Conservation (phyloP, 2,113 vertebrate genomes). For the Puma concolor region DNA sequence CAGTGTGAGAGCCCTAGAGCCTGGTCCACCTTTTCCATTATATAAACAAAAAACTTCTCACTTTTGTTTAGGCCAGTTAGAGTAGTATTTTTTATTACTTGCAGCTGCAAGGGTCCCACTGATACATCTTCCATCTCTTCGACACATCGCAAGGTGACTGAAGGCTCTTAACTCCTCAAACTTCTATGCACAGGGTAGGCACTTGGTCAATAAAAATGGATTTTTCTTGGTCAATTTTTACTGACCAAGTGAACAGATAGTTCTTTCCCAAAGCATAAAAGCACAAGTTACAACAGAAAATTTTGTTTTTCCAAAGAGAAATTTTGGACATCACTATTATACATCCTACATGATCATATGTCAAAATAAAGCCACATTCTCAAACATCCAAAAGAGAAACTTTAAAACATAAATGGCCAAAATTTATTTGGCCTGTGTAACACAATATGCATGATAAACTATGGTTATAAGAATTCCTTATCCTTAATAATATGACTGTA, state of each 20-base stretch:
- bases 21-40: not conserved
- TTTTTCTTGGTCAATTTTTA: not conserved
- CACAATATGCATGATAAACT: not conserved
- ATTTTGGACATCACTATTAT: not conserved
- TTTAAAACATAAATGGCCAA: not conserved
- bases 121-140: not conserved
- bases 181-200: not conserved
- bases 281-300: not conserved
- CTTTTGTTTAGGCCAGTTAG: not conserved
- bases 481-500: slow-evolving; percentile 24
- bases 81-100: not conserved
- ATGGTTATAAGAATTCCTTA: slow-evolving; percentile 28
- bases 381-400: slow-evolving; percentile 43
- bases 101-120: not conserved
- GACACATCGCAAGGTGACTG: rapidly evolving
- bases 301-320: not conserved
- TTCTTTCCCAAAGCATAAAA: not conserved
- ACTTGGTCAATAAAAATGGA: too few relatives aligned
- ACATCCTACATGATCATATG: not conserved
- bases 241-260: not conserved
- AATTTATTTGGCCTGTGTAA: slow-evolving; percentile 7
- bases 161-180: not conserved
- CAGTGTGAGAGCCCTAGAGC: not conserved
- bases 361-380: slow-evolving; percentile 37
- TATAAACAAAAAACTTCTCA: not conserved